Conservation (phyloP, 2,888 invertebrate genomes). For the Arge pagana region DNA sequence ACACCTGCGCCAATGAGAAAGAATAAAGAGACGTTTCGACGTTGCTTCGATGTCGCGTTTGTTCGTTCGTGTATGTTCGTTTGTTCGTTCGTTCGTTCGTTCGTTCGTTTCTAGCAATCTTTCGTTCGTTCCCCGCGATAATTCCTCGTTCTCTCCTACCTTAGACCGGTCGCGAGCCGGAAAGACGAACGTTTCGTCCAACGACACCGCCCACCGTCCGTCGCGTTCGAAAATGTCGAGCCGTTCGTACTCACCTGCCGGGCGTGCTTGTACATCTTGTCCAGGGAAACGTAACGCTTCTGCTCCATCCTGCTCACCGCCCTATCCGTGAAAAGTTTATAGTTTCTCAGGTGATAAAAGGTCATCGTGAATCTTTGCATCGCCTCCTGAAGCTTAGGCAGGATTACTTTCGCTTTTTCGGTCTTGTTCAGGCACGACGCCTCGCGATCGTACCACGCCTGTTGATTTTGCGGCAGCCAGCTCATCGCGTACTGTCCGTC, state of each 20-base stretch:
- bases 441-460: conserved; percentile 54
- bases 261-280: conserved; percentile 51
- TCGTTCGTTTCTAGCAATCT: too few relatives aligned
- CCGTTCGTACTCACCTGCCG: conserved; percentile 44
- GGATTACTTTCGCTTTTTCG: conserved; percentile 62
- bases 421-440: conserved; percentile 56
- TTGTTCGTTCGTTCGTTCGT: too few relatives aligned
- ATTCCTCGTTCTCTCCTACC: too few relatives aligned
- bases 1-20: conserved; percentile 48
- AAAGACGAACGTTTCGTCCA: too few relatives aligned
- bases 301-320: too few relatives aligned
- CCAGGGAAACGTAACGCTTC: conserved; percentile 57
- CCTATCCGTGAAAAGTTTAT: too few relatives aligned
- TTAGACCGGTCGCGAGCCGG: too few relatives aligned
- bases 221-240: too few relatives aligned
- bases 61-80: too few relatives aligned
- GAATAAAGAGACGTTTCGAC: conserved; percentile 4
- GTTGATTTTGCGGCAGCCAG: conserved; percentile 57
- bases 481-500: conserved; percentile 53
- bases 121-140: too few relatives aligned
- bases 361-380: conserved; percentile 61
- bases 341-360: conserved; percentile 59
- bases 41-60: too few relatives aligned
- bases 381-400: conserved; percentile 64
- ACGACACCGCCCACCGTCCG: too few relatives aligned